Evolutionary conservation across 2,888 invertebrate species (phyloP), one percentile per base, ranked within the genome.

Genomic region (Linnaemya vulpina): DNA sequence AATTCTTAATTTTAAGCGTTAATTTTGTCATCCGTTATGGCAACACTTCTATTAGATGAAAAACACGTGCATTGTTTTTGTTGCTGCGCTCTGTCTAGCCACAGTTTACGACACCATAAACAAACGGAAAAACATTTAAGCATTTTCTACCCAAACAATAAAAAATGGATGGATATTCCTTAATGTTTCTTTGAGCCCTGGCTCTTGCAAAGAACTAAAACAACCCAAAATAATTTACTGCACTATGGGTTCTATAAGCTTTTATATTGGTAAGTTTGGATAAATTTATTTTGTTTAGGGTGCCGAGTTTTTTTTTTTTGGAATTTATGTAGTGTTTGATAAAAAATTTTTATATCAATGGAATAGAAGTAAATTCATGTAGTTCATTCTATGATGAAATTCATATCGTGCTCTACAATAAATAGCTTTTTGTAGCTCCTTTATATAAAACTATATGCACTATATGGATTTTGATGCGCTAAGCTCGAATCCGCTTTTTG

Each of bases 51-150:
- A 40, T 30, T 60, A n/a, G 25, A 63, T 43, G 43, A 25, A 60
- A 53, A 75, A 35, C 65, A 60, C 53, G 63, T 55, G 46, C 30
- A 38, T 35, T 46, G 49, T 38, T 58, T 30, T 22, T 49, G 55
- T 11, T 9, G 38, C n/a, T 68, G 25, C 40, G 73, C 30, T 70
- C 62, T 65, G 77, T 78, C 77, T 84, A 68, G 79, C 51, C 77
- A 22, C 49, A 63, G 43, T 78, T 49, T 46, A 46, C 49, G 25
- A 40, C 63, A 49, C 49, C 73, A 53, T 60, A 13, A 55, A 55
- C 49, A 63, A 63, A 77, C 53, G 71, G 53, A 73, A 77, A 80
- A 62, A 30, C 67, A 49, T 76, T 76, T 80, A 75, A 30, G 70
- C 40, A 77, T 77, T 80, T 84, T 79, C 63, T 75, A 65, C 17